Conservation (phyloP, 2,888 invertebrate genomes). For the Carabus problematicus region DNA sequence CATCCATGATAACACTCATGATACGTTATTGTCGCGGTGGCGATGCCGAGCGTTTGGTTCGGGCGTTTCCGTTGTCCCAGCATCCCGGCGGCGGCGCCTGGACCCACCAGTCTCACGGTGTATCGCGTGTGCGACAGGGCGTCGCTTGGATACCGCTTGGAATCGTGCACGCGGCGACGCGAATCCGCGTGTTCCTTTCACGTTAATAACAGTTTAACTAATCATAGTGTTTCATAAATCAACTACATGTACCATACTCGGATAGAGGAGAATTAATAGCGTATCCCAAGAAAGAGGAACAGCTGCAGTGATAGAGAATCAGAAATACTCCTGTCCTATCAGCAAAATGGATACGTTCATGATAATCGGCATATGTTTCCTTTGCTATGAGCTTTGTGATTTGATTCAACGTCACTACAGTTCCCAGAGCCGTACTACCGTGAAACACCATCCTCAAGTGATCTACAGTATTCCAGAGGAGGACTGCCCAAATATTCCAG, state of each 20-base stretch:
- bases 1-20: slow-evolving; percentile 15
- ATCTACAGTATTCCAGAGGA: slow-evolving; percentile 42
- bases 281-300: too few species aligned
- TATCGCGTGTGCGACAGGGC: slow-evolving; percentile 44
- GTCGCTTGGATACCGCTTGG: slow-evolving; percentile 39
- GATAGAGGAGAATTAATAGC: background rate
- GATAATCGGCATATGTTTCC: slow-evolving; percentile 70
- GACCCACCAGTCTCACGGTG: slow-evolving; percentile 52
- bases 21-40: background rate
- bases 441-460: slow-evolving; percentile 53
- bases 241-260: background rate
- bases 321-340: slow-evolving; percentile 8
- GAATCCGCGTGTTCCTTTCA: background rate
- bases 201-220: background rate
- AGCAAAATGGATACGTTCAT: slow-evolving; percentile 69
- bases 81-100: slow-evolving; percentile 51
- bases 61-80: slow-evolving; percentile 42
- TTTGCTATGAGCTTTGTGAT: slow-evolving; percentile 73
- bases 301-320: background rate
- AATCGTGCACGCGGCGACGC: background rate
- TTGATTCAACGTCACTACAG: slow-evolving; percentile 64
- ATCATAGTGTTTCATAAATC: background rate
- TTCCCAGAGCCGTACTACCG: slow-evolving; percentile 52
- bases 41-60: slow-evolving; percentile 17
- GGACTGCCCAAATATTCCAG: background rate